Evolutionary conservation across 2,888 invertebrate species (phyloP).

Genomic region (Hanleya hanleyi): DNA sequence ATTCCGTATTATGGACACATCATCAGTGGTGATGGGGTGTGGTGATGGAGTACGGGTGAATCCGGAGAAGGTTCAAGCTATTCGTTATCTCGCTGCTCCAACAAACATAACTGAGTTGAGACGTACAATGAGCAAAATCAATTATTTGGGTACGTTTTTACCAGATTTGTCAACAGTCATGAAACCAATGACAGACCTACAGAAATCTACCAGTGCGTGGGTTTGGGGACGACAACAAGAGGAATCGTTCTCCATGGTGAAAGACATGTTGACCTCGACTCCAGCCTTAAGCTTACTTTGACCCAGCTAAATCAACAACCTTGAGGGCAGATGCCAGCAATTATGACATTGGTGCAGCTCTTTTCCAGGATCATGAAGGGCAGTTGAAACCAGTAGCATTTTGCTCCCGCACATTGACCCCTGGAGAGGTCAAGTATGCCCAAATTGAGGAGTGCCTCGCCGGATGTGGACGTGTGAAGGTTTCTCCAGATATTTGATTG

Average conservation of each 20-base stretch:
- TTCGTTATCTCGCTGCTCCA: too few species aligned
- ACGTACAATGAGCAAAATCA: conserved; percentile 38
- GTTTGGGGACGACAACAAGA: conserved; percentile 29
- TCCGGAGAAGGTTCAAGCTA: too few species aligned
- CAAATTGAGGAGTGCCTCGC: conserved; percentile 18
- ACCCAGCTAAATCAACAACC: conserved; percentile 33
- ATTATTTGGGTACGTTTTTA: conserved; percentile 40
- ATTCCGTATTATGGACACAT: conserved; percentile 42
- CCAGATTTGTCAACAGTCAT: too few species aligned
- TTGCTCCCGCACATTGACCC: too few species aligned
- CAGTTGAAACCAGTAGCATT: too few species aligned
- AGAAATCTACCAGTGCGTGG: conserved; percentile 28
- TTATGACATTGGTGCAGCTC: conserved; percentile 41
- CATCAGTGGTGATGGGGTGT: conserved; percentile 20
- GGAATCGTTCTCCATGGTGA: too few species aligned
- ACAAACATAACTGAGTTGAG: too few species aligned
- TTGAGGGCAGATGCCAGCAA: conserved; percentile 45
- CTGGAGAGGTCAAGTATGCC: conserved; percentile 37
- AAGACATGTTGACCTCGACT: too few species aligned
- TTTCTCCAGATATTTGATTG: conserved; percentile 31
- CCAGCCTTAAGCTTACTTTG: conserved; percentile 38
- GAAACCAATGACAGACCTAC: too few species aligned
- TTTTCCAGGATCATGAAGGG: conserved; percentile 34
- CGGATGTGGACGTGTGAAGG: conserved; percentile 14
- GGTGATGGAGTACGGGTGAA: too few species aligned